Evolutionary conservation across 2,113 vertebrate species (phyloP).

Genomic region (Pholis gunnellus): DNA sequence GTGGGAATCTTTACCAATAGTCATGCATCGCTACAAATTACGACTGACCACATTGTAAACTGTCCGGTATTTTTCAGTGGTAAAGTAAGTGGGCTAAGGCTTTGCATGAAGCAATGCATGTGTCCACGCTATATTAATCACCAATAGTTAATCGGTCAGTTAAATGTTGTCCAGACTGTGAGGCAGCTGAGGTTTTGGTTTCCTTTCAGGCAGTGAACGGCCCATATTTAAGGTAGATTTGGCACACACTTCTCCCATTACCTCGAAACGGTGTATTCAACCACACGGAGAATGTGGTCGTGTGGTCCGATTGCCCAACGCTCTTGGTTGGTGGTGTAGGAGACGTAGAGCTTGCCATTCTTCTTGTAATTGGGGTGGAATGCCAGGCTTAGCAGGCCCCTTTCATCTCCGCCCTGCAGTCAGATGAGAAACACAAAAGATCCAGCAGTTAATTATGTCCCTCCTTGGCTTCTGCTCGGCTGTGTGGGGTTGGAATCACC

Average conservation of each 20-base stretch:
- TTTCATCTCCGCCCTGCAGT: slow-evolving; percentile 99
- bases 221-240: slow-evolving; percentile 36
- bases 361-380: slow-evolving; percentile 99
- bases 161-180: slow-evolving; percentile 12
- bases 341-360: slow-evolving; percentile 99
- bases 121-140: background rate
- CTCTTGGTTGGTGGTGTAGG: slow-evolving; percentile 99
- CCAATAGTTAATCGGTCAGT: slow-evolving; percentile 5
- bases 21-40: slow-evolving; percentile 2
- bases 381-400: slow-evolving; percentile 98
- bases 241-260: slow-evolving; percentile 66
- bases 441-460: slow-evolving; percentile 98
- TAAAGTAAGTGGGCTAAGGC: background rate
- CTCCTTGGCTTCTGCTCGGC: slow-evolving; percentile 86
- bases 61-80: background rate
- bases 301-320: slow-evolving; percentile 99
- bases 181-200: slow-evolving; percentile 21
- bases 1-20: slow-evolving; percentile 18
- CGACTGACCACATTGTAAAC: background rate
- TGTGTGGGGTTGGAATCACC: slow-evolving; percentile 82
- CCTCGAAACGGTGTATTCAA: slow-evolving; percentile 99
- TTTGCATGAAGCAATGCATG: background rate
- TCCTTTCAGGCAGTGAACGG: slow-evolving; percentile 27
- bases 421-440: slow-evolving; percentile 98
- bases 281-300: slow-evolving; percentile 99